Evolutionary conservation across 2,888 invertebrate species (phyloP), one percentile per base, ranked within the genome.

Genomic region (Byasa hedistus): DNA sequence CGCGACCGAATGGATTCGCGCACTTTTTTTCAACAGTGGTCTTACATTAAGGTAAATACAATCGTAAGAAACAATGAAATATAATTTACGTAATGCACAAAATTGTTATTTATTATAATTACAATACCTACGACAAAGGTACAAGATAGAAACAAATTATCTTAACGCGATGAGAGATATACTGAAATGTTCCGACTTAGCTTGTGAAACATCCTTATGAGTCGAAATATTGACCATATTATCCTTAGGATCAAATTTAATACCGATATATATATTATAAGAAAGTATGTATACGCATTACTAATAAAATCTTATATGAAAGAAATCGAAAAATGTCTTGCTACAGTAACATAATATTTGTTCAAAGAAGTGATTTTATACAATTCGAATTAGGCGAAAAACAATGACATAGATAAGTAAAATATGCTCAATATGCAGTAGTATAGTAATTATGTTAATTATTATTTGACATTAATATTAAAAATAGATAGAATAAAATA

Each of bases 401-500:
- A 88, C 87, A 89, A 91, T 90, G 87, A 89, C 87, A 90, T 91
- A 88, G 82, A 89, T 89, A 90, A 87, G 82, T 91, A 90, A 90
- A 91, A 89, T 90, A 91, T 87, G 90, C 86, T 75, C 86, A 84
- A 84, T 88, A 85, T 86, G 86, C 86, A 88, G 84, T 90, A 88
- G 85, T 89, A 88, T 86, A 84, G 86, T 89, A 88, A 89, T 90
- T 88, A 91, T 86, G 86, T 88, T 89, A 89, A 89, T 87, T 89
- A 89, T 89, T 90, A 90, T 91, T 89, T 90, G 90, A 91, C 89
- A 89, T 90, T 90, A 89, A 87, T 91, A 90, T 91, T 91, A 89
- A 91, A 90, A 91, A 90, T 91, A 86, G 87, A 88, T 86, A 88
- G 90, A 91, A 89, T 90, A 89, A 90, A 91, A 89, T 89, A 90